phyloP scores from a whole-genome alignment of 2,888 invertebrate species.

The Celastrina argiolus region DNA sequence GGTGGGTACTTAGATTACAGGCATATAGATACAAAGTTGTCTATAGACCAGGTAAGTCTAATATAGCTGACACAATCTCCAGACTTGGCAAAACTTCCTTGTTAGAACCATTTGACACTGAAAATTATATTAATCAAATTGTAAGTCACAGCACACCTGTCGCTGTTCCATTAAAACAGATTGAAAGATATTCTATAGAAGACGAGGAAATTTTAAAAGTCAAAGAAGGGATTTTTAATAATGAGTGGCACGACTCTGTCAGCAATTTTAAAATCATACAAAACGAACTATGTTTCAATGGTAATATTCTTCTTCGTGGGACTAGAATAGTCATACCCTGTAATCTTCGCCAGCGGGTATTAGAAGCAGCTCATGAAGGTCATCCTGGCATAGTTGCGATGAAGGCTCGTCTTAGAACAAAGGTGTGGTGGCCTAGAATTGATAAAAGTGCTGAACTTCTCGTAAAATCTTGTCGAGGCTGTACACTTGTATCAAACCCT shows the following conservation, averaged over 20 bases:
- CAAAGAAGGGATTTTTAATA: too few relatives aligned
- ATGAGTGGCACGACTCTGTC: conserved; percentile 25
- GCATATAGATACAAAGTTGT: too few relatives aligned
- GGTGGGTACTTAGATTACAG: too few relatives aligned
- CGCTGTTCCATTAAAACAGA: too few relatives aligned
- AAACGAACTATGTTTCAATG: conserved; percentile 37
- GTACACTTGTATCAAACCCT: conserved; percentile 32
- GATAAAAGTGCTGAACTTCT: conserved; percentile 37
- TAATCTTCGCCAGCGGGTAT: conserved; percentile 27
- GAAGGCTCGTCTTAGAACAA: conserved; percentile 43
- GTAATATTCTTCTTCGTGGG: conserved; percentile 30
- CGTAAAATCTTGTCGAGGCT: conserved; percentile 31
- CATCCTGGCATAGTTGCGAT: conserved; percentile 47
- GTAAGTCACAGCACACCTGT: too few relatives aligned
- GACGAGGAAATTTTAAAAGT: too few relatives aligned
- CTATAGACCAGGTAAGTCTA: too few relatives aligned
- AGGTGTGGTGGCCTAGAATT: conserved; percentile 48
- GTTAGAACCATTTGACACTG: too few relatives aligned
- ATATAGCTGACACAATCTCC: too few relatives aligned
- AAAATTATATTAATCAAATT: too few relatives aligned
- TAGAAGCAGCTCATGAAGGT: conserved; percentile 39
- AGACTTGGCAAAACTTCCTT: too few relatives aligned
- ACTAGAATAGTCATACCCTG: conserved; percentile 34
- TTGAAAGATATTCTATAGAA: too few relatives aligned
- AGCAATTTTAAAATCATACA: conserved; percentile 14